Evolutionary conservation across 1,140 invertebrate genomes (phyloP).

Genomic region (Zaprionus ornatus): DNA sequence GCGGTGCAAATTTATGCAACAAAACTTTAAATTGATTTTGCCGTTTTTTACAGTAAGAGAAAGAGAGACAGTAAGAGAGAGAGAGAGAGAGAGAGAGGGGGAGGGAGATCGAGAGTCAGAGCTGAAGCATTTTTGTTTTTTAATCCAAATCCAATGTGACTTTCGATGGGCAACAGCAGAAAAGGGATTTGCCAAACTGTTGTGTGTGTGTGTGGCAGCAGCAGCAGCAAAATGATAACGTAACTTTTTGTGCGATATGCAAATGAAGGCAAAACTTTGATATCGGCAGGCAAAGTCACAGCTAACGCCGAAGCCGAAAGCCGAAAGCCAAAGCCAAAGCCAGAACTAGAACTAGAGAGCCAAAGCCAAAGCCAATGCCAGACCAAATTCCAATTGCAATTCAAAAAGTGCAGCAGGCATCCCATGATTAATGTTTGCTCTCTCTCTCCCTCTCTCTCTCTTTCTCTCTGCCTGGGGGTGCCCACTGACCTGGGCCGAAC

Average conservation of each 20-base stretch:
- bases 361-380: constrained; percentile 14
- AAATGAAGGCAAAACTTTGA: constrained; percentile 58
- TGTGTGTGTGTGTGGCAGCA: not conserved
- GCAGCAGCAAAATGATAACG: constrained; percentile 53
- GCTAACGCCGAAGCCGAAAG: not conserved
- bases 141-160: constrained; percentile 55
- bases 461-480: not conserved
- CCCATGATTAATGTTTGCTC: constrained; percentile 51
- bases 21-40: constrained; percentile 77
- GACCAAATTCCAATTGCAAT: constrained; percentile 52
- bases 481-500: constrained; percentile 20
- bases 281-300: constrained; percentile 47
- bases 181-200: constrained; percentile 40
- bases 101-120: not conserved
- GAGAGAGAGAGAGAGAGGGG: constrained; percentile 1
- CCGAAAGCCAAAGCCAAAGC: constrained; percentile 1
- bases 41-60: constrained; percentile 22
- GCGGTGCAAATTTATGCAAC: constrained; percentile 72
- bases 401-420: constrained; percentile 53
- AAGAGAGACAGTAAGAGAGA: not conserved
- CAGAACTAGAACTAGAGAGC: not conserved
- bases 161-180: constrained; percentile 38
- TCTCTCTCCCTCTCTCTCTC: not conserved
- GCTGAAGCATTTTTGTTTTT: constrained; percentile 44
- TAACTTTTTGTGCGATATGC: constrained; percentile 59